phyloP scores from a whole-genome alignment of 2,888 invertebrate species.

The Heliconius aoede region DNA sequence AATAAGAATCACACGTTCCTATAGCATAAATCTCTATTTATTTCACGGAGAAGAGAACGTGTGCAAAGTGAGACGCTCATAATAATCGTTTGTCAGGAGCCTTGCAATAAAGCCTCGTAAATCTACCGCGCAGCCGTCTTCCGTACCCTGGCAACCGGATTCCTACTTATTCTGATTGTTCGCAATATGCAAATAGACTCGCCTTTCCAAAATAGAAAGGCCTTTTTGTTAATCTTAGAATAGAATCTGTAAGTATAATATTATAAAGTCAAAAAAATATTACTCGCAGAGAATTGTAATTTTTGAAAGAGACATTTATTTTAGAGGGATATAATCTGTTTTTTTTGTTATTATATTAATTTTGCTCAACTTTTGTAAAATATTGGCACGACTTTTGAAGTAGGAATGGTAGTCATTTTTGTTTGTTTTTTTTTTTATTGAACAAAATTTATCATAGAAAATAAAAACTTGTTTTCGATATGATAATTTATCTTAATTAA shows the following conservation, averaged over 20 bases:
- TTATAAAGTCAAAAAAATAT: conserved; percentile 32
- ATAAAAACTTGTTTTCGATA: too few species aligned
- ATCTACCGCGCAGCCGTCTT: conserved; percentile 45
- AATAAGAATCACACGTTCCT: background rate
- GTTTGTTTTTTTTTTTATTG: too few species aligned
- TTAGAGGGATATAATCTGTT: background rate
- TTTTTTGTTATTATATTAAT: background rate
- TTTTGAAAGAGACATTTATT: background rate
- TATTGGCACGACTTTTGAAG: background rate
- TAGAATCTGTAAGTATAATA: conserved; percentile 33
- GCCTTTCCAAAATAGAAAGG: conserved; percentile 41
- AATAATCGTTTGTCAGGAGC: conserved; percentile 65
- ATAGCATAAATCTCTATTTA: conserved; percentile 11
- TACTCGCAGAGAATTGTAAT: background rate
- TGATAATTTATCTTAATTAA: too few species aligned
- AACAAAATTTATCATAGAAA: too few species aligned
- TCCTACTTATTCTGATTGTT: conserved; percentile 54
- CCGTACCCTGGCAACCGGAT: conserved; percentile 53
- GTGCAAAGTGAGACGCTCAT: conserved; percentile 63
- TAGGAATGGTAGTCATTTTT: too few species aligned
- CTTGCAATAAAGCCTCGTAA: conserved; percentile 61
- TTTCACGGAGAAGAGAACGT: conserved; percentile 43
- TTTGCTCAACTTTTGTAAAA: background rate
- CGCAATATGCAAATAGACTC: conserved; percentile 52
- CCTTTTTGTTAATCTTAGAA: conserved; percentile 41